Evolutionary conservation across 2,888 invertebrate species (phyloP), one percentile per base, ranked within the genome.

Genomic region (Acronicta leporina): DNA sequence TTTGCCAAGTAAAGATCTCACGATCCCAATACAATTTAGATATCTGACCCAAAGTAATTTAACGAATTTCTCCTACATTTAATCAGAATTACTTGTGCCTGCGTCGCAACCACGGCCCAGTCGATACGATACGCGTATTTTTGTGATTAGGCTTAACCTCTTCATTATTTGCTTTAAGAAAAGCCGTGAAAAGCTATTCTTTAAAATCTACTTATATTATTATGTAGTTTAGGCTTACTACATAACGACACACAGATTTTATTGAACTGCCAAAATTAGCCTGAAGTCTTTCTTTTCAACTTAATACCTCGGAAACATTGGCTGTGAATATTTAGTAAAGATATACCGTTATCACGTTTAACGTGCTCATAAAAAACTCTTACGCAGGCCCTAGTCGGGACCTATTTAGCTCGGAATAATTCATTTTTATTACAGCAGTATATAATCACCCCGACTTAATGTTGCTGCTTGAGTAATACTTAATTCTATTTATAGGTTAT

Each of bases 1-100:
- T 57, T 63, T 60, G 7, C 55, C 20, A 58, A 44, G 15, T 40
- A 52, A 46, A 61, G 46, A 59, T 53, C 49, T 50, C 38, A 25
- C 51, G 42, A 54, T 42, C 55, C 48, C 60, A 60, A 73, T 58
- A 67, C 54, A 73, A 73, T 76, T 76, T 66, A 63, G 43, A 44
- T 56, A 62, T 77, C 25, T 51, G 35, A 45, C 51, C 42, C 45
- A 43, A 57, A 62, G 67, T 62, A 61, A 66, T 77, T 73, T 59
- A 57, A 53, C 53, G 35, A 44, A 61, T 63, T 75, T 59, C 42
- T 46, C 43, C 30, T 41, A 54, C 40, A 50, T 66, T 76, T 62
- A 61, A 63, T 63, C 69, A 58, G 51, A 66, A 60, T 63, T 60
- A 62, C 48, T 59, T 40, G 46, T 54, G 42, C 48, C 13, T 61